Conservation (phyloP, 2,888 invertebrate genomes). For the Busseola fusca region DNA sequence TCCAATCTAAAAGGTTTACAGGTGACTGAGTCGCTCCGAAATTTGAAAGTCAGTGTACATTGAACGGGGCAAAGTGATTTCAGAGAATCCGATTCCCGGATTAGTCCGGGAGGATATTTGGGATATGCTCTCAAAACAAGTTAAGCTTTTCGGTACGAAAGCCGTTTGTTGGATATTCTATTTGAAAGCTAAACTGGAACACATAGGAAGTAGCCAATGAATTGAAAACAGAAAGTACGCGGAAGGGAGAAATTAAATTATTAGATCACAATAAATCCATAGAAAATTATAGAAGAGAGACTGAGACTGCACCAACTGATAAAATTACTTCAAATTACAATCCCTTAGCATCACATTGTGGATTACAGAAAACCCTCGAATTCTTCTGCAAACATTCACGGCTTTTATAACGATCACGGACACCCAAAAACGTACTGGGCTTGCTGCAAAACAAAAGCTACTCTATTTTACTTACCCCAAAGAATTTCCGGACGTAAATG, state of each 20-base stretch:
- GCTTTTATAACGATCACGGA: slow-evolving; percentile 2
- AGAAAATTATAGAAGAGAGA: slow-evolving; percentile 23
- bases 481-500: slow-evolving; percentile 93
- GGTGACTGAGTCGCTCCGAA: slow-evolving; percentile 48
- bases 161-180: slow-evolving; percentile 11
- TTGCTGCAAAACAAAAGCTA: slow-evolving; percentile 8
- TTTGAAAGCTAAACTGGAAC: slow-evolving; percentile 21
- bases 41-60: slow-evolving; percentile 55
- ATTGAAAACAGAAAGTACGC: slow-evolving; percentile 10
- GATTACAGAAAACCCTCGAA: slow-evolving; percentile 17
- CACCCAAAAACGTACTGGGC: neutral
- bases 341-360: slow-evolving; percentile 20
- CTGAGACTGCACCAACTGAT: slow-evolving; percentile 1
- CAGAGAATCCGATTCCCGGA: slow-evolving; percentile 52
- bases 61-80: slow-evolving; percentile 51
- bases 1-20: slow-evolving; percentile 58
- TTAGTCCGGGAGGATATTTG: slow-evolving; percentile 41
- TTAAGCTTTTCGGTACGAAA: slow-evolving; percentile 15
- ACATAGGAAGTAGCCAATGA: slow-evolving; percentile 16
- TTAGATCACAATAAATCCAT: slow-evolving; percentile 12
- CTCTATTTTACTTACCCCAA: slow-evolving; percentile 89
- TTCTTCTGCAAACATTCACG: slow-evolving; percentile 25
- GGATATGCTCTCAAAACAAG: slow-evolving; percentile 38
- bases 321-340: slow-evolving; percentile 29
- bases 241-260: slow-evolving; percentile 11